Conservation (phyloP, 1,140 invertebrate genomes). For the Heliconius melpomene region DNA sequence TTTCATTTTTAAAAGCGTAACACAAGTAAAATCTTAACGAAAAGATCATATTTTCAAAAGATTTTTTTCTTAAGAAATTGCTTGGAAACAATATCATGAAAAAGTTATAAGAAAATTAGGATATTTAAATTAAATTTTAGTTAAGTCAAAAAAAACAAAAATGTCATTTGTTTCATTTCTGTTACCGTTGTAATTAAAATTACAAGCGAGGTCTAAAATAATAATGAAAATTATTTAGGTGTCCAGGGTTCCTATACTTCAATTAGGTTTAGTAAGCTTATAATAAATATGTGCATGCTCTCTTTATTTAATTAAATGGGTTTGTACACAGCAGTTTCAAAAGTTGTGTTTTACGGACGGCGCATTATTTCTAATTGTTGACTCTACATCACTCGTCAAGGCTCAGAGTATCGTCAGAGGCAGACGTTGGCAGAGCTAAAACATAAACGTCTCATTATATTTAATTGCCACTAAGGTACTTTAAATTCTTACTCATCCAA, state of each 20-base stretch:
- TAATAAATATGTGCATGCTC: slow-evolving; percentile 19
- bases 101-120: neutral
- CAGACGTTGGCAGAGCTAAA: slow-evolving; percentile 55
- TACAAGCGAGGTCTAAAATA: neutral
- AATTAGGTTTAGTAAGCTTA: neutral
- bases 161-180: neutral
- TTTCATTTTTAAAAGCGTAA: neutral
- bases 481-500: slow-evolving; percentile 65
- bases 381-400: slow-evolving; percentile 36
- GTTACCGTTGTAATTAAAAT: neutral
- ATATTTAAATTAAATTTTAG: neutral
- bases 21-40: neutral
- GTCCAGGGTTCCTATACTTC: slow-evolving; percentile 19
- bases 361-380: slow-evolving; percentile 48
- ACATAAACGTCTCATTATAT: slow-evolving; percentile 59
- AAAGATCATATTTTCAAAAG: neutral
- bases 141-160: neutral
- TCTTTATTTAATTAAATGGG: slow-evolving; percentile 24
- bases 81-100: neutral
- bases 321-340: slow-evolving; percentile 38
- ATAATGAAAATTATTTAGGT: neutral
- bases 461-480: slow-evolving; percentile 57
- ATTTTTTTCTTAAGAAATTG: neutral
- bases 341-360: slow-evolving; percentile 58
- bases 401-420: slow-evolving; percentile 38